These are phyloP conservation scores for Prochilodus magdalenae DNA, from an alignment of 2,113 vertebrate species.

Conservation along the genomic window DNA sequence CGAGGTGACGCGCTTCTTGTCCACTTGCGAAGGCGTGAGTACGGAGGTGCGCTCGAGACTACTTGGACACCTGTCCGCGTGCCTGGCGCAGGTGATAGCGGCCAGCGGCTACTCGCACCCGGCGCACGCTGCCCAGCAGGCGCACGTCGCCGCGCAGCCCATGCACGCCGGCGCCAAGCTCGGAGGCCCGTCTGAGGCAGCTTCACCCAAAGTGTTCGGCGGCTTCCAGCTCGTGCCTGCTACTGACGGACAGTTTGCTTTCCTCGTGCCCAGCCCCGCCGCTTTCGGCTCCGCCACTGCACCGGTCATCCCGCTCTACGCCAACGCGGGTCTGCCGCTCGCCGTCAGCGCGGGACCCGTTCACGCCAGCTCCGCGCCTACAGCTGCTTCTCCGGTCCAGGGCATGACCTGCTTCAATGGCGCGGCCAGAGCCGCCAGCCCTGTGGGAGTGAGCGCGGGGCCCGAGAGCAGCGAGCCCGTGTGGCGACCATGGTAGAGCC, in stretches of 20 bases:
- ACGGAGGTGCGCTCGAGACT: slow-evolving; percentile 84
- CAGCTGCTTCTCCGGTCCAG: slow-evolving; percentile 81
- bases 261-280: slow-evolving; percentile 83
- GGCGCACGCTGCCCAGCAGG: slow-evolving; percentile 81
- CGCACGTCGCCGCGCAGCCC: slow-evolving; percentile 81
- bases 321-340: slow-evolving; percentile 79
- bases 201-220: slow-evolving; percentile 83
- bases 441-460: slow-evolving; percentile 74
- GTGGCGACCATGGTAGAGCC: slow-evolving; percentile 90
- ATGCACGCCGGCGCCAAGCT: slow-evolving; percentile 85
- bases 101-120: slow-evolving; percentile 84
- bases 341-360: slow-evolving; percentile 70
- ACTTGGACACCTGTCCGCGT: slow-evolving; percentile 86
- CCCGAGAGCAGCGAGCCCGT: slow-evolving; percentile 84
- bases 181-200: slow-evolving; percentile 74
- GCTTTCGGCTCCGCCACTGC: slow-evolving; percentile 75
- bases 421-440: slow-evolving; percentile 79
- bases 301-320: slow-evolving; percentile 78
- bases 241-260: slow-evolving; percentile 86
- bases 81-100: slow-evolving; percentile 87
- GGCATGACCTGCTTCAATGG: slow-evolving; percentile 87
- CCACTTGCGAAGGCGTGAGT: slow-evolving; percentile 88
- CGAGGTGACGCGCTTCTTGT: slow-evolving; percentile 87
- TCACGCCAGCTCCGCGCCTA: slow-evolving; percentile 65
- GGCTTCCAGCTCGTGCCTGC: slow-evolving; percentile 85